Evolutionary conservation across 2,113 vertebrate genomes (phyloP).

Genomic region (Apus apus): DNA sequence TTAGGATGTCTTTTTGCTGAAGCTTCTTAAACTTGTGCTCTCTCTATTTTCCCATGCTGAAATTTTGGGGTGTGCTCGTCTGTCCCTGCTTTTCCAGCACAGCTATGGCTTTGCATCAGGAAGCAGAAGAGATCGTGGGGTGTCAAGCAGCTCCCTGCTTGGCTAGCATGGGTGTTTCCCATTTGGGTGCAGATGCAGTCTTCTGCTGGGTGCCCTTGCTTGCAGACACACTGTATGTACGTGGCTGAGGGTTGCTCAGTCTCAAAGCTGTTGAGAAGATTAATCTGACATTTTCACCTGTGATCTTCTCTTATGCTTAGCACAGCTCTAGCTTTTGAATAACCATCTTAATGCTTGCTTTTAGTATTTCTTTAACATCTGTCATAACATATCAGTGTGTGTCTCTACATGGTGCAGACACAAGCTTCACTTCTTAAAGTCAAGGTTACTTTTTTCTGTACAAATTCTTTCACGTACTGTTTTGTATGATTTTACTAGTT

Average conservation of each 20-base stretch:
- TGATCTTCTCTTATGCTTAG: neutral
- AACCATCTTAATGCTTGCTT: neutral
- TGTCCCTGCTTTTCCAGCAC: neutral
- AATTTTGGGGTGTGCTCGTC: neutral
- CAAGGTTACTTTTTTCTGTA: neutral
- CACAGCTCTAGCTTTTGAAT: neutral
- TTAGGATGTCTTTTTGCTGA: neutral
- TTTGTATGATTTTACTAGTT: neutral
- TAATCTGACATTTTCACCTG: neutral
- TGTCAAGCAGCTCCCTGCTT: neutral
- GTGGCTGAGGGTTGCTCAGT: neutral
- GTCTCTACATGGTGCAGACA: neutral
- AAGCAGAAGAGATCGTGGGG: neutral
- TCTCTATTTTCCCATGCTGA: neutral
- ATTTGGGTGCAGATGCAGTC: neutral
- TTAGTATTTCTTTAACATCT: neutral
- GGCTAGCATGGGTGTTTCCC: neutral
- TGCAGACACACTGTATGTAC: rapidly evolving
- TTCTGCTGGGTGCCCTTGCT: neutral
- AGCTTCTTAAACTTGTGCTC: neutral
- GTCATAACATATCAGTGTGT: neutral
- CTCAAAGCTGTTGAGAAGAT: neutral
- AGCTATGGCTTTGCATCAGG: rapidly evolving
- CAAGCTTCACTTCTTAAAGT: neutral
- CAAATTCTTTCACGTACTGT: neutral